A percentile compares a stretch with the other conserved stretches of the same genome.
These are phyloP conservation scores for Sebastes iracundus DNA, from an alignment of 2,797 vertebrate species.

Conservation along the genomic window DNA sequence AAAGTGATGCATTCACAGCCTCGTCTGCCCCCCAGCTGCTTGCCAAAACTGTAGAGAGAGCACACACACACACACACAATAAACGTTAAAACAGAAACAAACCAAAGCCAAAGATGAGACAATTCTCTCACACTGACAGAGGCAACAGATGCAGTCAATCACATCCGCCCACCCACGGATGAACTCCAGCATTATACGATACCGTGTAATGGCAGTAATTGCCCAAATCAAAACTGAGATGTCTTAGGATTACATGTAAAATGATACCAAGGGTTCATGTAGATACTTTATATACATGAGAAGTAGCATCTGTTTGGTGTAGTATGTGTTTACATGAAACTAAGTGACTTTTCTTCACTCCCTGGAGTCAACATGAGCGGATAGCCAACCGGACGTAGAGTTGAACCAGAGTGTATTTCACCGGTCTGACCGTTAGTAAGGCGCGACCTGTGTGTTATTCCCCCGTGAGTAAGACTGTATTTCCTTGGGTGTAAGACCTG, in stretches of 20 bases:
- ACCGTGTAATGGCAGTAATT: background rate
- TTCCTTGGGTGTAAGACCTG: too few relatives aligned
- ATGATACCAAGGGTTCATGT: background rate
- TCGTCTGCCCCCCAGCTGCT: constrained; percentile 94
- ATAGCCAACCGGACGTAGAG: too few relatives aligned
- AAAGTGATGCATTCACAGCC: constrained; percentile 97
- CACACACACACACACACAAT: constrained; percentile 11
- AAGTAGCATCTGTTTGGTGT: background rate
- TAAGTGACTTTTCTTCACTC: too few relatives aligned
- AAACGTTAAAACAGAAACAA: constrained; percentile 27
- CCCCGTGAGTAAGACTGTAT: too few relatives aligned
- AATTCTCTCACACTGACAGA: background rate
- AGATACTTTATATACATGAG: background rate
- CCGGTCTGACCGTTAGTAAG: too few relatives aligned
- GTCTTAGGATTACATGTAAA: background rate
- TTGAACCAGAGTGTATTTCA: too few relatives aligned
- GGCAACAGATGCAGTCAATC: constrained; percentile 23
- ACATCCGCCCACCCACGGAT: constrained; percentile 1
- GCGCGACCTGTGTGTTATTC: too few relatives aligned
- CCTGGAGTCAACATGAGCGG: too few relatives aligned
- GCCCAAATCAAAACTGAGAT: background rate
- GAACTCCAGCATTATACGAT: background rate
- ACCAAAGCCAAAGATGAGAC: constrained; percentile 1
- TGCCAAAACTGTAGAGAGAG: constrained; percentile 91
- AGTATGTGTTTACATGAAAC: background rate